phyloP scores from a whole-genome alignment of 2,113 vertebrate species.

The Callithrix jacchus region DNA sequence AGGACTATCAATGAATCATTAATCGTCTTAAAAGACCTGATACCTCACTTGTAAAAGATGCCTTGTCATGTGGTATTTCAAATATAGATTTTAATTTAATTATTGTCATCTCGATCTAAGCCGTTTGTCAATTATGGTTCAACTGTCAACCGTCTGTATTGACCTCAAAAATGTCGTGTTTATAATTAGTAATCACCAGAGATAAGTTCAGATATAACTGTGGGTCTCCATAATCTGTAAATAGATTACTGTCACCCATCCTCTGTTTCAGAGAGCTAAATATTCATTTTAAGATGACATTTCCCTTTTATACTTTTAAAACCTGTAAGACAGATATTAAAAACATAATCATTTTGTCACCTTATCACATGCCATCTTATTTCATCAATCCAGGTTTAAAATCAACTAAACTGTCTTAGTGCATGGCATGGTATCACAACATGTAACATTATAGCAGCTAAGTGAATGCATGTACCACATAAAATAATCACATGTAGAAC shows the following conservation, averaged over 20 bases:
- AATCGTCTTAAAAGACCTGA: not conserved
- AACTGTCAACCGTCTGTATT: not conserved
- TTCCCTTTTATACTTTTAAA: not conserved
- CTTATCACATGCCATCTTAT: not conserved
- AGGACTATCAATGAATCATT: not conserved
- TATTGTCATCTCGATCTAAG: constrained; percentile 34
- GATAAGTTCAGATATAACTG: not conserved
- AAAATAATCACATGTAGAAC: not conserved
- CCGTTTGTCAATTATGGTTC: constrained; percentile 44
- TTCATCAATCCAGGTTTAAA: not conserved
- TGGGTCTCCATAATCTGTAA: not conserved
- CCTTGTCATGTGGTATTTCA: constrained; percentile 64
- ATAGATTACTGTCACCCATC: not conserved
- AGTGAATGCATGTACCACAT: not conserved
- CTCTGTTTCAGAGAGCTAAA: not conserved
- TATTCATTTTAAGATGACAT: not conserved
- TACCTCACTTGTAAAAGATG: not conserved
- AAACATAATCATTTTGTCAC: not conserved
- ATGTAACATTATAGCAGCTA: not conserved
- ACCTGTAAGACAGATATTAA: not conserved
- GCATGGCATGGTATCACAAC: too few relatives aligned
- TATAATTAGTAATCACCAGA: constrained; percentile 42
- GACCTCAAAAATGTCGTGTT: constrained; percentile 55
- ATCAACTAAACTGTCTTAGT: not conserved
- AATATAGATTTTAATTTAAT: constrained; percentile 65